A percentile compares a stretch with the other conserved stretches of the same genome.
Conservation (phyloP, 35 echinoderm and acorn worm species). For the Apostichopus parvimensis region DNA sequence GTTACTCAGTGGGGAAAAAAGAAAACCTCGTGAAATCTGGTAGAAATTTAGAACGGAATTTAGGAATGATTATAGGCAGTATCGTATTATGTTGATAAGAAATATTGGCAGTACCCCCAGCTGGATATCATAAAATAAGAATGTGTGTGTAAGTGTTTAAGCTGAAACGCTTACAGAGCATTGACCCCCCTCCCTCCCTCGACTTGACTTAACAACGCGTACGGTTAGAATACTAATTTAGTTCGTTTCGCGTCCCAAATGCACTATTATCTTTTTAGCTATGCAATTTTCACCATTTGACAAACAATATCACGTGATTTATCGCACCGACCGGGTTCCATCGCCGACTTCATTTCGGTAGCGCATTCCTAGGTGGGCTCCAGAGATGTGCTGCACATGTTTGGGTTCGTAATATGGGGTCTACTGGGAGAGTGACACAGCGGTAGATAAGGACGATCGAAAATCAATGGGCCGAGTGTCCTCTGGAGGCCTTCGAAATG, state of each 20-base stretch:
- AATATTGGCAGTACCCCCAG: no score
- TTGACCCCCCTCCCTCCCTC: no score
- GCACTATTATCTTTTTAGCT: neutral
- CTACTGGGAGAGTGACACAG: neutral
- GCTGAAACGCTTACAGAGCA: no score
- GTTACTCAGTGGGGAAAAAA: no score
- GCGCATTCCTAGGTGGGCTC: slow-evolving; percentile 14
- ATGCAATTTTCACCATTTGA: slow-evolving; percentile 18
- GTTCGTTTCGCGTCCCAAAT: neutral
- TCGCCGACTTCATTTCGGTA: slow-evolving; percentile 1
- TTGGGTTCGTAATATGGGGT: slow-evolving; percentile 22
- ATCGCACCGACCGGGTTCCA: neutral
- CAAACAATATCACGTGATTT: slow-evolving; percentile 30
- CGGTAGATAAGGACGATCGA: slow-evolving; percentile 24
- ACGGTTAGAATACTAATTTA: no score
- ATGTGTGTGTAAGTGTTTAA: no score
- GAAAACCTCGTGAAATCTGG: no score
- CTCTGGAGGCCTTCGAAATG: neutral
- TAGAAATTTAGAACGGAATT: no score
- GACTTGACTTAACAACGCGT: no score
- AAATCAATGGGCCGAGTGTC: slow-evolving; percentile 22
- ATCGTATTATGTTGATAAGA: no score
- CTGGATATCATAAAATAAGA: no score
- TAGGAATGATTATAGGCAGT: no score
- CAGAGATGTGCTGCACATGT: slow-evolving; percentile 14